Conservation (phyloP, 2,888 invertebrate species). For the Fabriciana adippe region DNA sequence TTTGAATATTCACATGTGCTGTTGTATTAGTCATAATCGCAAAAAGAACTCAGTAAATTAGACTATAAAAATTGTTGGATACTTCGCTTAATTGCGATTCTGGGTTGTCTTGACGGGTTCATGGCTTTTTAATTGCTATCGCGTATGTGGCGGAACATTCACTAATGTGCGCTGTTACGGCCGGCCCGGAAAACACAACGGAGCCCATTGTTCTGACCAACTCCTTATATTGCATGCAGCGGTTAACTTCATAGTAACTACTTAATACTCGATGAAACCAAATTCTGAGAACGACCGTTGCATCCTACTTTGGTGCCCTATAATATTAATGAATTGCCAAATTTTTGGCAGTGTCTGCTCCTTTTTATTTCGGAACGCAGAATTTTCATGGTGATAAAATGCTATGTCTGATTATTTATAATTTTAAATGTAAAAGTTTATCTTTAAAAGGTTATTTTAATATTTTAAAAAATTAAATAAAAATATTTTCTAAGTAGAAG, state of each 20-base stretch:
- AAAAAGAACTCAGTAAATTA: constrained; percentile 24
- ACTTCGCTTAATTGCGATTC: constrained; percentile 32
- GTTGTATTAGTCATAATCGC: constrained; percentile 1
- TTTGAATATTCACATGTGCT: constrained; percentile 15
- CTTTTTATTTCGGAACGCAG: constrained; percentile 7
- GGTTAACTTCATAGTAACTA: constrained; percentile 67
- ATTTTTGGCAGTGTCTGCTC: constrained; percentile 10
- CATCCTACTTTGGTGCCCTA: constrained; percentile 59
- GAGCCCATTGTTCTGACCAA: constrained; percentile 65
- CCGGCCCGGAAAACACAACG: constrained; percentile 67
- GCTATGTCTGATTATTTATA: too few relatives aligned
- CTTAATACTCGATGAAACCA: constrained; percentile 55
- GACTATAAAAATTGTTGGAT: neutral
- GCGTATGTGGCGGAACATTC: constrained; percentile 68
- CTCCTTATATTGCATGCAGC: constrained; percentile 76
- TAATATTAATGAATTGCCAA: constrained; percentile 50
- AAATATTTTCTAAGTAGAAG: too few relatives aligned
- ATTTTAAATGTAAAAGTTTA: neutral
- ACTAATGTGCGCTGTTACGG: constrained; percentile 68
- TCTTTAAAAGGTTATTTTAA: neutral
- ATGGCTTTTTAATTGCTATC: constrained; percentile 76
- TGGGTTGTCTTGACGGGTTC: constrained; percentile 44
- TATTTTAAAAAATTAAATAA: too few relatives aligned
- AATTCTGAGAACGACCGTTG: constrained; percentile 73
- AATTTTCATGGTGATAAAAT: too few relatives aligned